Evolutionary conservation across 2,888 invertebrate species (phyloP).

Genomic region (Phaonia tiefii): DNA sequence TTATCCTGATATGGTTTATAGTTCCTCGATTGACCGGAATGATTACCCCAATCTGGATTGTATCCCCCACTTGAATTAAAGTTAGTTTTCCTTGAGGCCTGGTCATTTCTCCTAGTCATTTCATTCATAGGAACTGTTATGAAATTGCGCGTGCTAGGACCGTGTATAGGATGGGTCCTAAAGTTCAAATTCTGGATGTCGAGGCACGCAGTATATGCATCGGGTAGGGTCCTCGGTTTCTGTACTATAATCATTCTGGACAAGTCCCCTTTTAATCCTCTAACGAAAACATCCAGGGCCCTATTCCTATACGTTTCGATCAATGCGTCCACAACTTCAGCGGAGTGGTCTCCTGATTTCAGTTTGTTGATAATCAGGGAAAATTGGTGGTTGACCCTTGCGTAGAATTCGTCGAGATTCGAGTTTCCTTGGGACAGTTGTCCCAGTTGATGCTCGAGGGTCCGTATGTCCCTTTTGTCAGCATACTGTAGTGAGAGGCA

Average conservation of each 20-base stretch:
- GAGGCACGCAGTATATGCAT: conserved; percentile 42
- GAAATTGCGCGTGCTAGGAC: background rate
- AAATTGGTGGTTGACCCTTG: conserved; percentile 62
- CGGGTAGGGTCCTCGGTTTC: conserved; percentile 30
- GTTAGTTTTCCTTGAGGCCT: background rate
- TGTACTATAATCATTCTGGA: conserved; percentile 42
- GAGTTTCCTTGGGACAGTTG: conserved; percentile 13
- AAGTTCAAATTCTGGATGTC: conserved; percentile 36
- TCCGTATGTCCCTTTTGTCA: conserved; percentile 65
- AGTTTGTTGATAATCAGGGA: conserved; percentile 67
- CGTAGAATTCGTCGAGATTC: conserved; percentile 57
- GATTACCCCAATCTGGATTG: too few species aligned
- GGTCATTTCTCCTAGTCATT: background rate
- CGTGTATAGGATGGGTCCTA: background rate
- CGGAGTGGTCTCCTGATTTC: conserved; percentile 64
- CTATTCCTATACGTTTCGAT: conserved; percentile 66
- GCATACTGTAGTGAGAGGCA: conserved; percentile 67
- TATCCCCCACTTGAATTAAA: background rate
- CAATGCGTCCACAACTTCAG: conserved; percentile 57
- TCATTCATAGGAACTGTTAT: background rate
- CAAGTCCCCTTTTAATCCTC: conserved; percentile 54
- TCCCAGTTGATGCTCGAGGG: conserved; percentile 63
- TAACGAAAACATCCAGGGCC: conserved; percentile 65
- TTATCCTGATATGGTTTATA: too few species aligned
- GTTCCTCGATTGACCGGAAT: too few species aligned